These are phyloP conservation scores for Hyles lineata DNA, from an alignment of 2,888 invertebrate genomes.

Conservation along the genomic window DNA sequence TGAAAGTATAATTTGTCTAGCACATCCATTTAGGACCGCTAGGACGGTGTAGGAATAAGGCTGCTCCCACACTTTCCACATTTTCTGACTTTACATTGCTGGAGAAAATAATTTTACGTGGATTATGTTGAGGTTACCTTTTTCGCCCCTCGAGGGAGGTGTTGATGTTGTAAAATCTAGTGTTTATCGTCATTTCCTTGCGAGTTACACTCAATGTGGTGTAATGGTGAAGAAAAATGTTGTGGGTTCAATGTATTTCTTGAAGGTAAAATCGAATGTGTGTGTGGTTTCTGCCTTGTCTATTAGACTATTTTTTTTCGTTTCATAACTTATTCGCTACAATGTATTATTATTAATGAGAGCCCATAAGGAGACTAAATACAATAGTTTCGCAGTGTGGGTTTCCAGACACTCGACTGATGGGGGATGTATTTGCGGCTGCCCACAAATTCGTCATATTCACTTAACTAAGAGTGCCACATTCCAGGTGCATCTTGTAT, in stretches of 20 bases:
- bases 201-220: constrained; percentile 1
- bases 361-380: too few relatives aligned
- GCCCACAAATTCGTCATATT: too few relatives aligned
- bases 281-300: not conserved
- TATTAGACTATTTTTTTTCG: not conserved
- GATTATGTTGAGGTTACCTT: constrained; percentile 21
- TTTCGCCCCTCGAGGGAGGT: constrained; percentile 9
- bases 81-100: constrained; percentile 23
- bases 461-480: too few relatives aligned
- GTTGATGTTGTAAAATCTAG: constrained; percentile 20
- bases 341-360: too few relatives aligned
- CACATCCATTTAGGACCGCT: constrained; percentile 29
- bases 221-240: constrained; percentile 2
- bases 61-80: constrained; percentile 23
- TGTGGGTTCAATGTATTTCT: not conserved
- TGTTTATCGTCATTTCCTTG: constrained; percentile 24
- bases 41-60: constrained; percentile 16
- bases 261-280: not conserved
- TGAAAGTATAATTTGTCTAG: constrained; percentile 32
- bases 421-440: too few relatives aligned
- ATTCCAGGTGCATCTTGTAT: too few relatives aligned
- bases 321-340: not conserved
- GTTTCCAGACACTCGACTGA: too few relatives aligned
- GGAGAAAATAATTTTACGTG: constrained; percentile 24
- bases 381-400: too few relatives aligned